Base-by-base conservation (phyloP, 1,140 invertebrate species). In the Trichonephila clavata region DNA sequence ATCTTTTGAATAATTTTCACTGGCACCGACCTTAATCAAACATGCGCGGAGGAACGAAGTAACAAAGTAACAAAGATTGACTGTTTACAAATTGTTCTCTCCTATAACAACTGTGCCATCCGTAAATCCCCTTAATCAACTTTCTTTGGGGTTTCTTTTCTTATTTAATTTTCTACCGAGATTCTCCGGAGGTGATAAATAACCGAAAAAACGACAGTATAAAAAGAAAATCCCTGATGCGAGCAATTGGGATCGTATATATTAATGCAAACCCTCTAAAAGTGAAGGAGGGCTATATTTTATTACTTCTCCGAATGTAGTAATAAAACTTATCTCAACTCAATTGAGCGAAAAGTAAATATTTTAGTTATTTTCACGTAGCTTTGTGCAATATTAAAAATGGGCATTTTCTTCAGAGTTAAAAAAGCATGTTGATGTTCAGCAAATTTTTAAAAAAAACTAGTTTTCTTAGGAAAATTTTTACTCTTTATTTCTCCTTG, bases 161-260 rank as follows among this genome's bases (percentile, higher is more conserved):
- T 84, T 84, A 84, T 84, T 84, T 84, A 84, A 84, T 84, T 84
- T 84, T 84, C 83, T 27, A 21, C 71, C 71, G 71, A 77, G 71
- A 59, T 84, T 84, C 81, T 32, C 57, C 57, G 18, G 43, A 24
- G 83, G 39, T 84, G 50, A 84, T 84, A 60, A 84, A 84, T 84
- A 59, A 59, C 83, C 50, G n/a, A 59, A 60, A 84, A 84, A 84
- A 60, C 39, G 80, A 57, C 80, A 20, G 0, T 57, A 84, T 14
- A 59, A 24, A 59, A 84, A 57, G 8, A 24, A 84, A 59, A 60
- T 80, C 13, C 27, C 10, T 80, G 61, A 21, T 18, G 71, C 27
- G 71, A 39, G 71, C 71, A 77, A 77, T 77, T 39, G 71, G 71
- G 71, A 77, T 77, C 27, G 71, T 77, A 77, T 77, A 77, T 77